Conservation (phyloP, 2,888 invertebrate species). For the Leucania comma region DNA sequence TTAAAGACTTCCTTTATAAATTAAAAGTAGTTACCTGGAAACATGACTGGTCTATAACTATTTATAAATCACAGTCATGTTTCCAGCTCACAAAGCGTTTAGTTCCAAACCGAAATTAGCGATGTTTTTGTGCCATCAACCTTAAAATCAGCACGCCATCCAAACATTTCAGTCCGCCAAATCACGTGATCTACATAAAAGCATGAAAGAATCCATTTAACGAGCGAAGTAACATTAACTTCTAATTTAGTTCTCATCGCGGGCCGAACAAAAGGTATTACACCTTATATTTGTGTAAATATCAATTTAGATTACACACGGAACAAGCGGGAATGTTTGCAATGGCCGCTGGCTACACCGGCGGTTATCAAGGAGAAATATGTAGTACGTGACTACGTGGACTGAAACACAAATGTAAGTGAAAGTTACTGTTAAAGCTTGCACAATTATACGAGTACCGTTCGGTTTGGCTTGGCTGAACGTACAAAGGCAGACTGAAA, state of each 20-base stretch:
- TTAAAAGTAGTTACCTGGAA: background rate
- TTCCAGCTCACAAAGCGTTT: constrained; percentile 27
- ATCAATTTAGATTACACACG: constrained; percentile 75
- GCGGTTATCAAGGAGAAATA: constrained; percentile 81
- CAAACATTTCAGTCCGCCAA: constrained; percentile 39
- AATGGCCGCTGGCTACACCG: constrained; percentile 69
- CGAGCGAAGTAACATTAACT: constrained; percentile 42
- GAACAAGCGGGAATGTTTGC: constrained; percentile 67
- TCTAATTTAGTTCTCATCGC: constrained; percentile 55
- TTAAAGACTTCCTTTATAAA: background rate
- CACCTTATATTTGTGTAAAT: constrained; percentile 70
- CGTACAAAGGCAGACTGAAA: constrained; percentile 9
- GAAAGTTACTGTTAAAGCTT: constrained; percentile 69
- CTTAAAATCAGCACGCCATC: constrained; percentile 44
- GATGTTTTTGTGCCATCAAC: constrained; percentile 26
- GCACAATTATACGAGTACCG: constrained; percentile 53
- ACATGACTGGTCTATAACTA: background rate
- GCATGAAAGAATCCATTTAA: constrained; percentile 41
- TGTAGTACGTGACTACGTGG: constrained; percentile 77
- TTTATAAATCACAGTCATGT: background rate
- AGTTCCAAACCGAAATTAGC: constrained; percentile 25
- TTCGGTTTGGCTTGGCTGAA: constrained; percentile 37
- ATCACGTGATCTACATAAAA: constrained; percentile 54
- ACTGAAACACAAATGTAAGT: constrained; percentile 70
- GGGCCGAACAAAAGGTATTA: constrained; percentile 56